A percentile compares a stretch with the other conserved stretches of the same genome.
These are phyloP conservation scores for Gallinago stenura DNA, from an alignment of 2,797 vertebrate genomes.

Conservation along the genomic window DNA sequence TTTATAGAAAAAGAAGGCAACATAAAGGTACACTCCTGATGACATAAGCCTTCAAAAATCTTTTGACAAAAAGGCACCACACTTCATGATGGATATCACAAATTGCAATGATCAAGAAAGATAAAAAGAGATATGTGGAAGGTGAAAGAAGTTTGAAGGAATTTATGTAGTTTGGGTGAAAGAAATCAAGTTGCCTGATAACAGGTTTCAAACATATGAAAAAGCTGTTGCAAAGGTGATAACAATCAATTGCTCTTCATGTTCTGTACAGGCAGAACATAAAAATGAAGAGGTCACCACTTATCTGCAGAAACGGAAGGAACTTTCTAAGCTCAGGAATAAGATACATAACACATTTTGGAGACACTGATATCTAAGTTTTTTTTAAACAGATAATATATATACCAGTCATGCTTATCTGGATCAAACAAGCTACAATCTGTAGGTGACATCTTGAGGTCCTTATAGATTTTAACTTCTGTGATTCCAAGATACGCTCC, in stretches of 20 bases:
- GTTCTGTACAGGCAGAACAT: neutral
- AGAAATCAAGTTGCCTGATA: neutral
- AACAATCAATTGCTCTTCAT: neutral
- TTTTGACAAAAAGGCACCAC: neutral
- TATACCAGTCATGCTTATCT: neutral
- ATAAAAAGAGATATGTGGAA: neutral
- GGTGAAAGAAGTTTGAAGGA: neutral
- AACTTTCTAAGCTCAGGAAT: neutral
- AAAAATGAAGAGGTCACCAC: neutral
- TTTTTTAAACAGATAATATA: neutral
- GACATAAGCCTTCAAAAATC: neutral
- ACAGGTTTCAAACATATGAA: neutral
- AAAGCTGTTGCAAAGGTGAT: neutral
- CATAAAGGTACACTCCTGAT: neutral
- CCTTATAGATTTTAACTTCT: neutral
- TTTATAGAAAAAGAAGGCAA: neutral
- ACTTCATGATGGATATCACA: neutral
- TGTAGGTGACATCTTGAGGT: neutral
- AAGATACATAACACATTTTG: neutral
- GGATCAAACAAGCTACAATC: neutral
- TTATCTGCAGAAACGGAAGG: neutral
- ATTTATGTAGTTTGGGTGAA: neutral
- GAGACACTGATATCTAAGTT: neutral
- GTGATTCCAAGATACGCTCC: neutral
- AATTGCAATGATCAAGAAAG: neutral